Evolutionary conservation across 2,797 vertebrate genomes (phyloP), one percentile per base, ranked within the genome.

Genomic region (Xerus rutilus): DNA sequence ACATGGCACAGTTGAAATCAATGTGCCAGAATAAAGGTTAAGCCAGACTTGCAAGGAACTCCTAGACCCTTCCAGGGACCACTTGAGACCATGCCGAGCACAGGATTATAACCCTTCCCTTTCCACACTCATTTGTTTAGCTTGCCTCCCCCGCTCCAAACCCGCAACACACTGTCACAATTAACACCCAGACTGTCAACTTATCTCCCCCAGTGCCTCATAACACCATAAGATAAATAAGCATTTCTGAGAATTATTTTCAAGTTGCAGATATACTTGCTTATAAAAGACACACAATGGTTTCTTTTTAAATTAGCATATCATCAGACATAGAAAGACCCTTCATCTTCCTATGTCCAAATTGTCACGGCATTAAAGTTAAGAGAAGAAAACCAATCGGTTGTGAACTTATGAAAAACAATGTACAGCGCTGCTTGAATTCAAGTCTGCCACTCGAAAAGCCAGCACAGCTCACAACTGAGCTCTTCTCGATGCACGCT

Each of bases 181-280:
- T 35, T 18, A 85, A 83, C 64, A 67, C 17, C 62, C n/a, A 28
- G 30, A 32, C 67, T 23, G 65, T 79, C 79, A 8, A 11, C 62
- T 32, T 49, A 15, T 49, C 32, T 49, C 45, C 67, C 74, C 25
- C 17, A 1, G 73, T 30, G 82, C n/a, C 78, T 35, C 43, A 54
- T 8, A 78, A 67, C 72, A 52, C n/a, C 7, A 0, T 3, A 30
- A 35, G 47, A 35, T 32, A 52, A 1, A 79, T 43, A 62, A 32
- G 18, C 69, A 54, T 45, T 91, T 77, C 92, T 59, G 47, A 89
- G 79, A 92, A 94, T 65, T 35, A 59, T 20, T 81, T 86, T 32
- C 59, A 79, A 93, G 82, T 0, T 21, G 77, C 54, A 67, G 87
- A 85, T 23, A 32, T 21, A 67, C 32, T 89, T 7, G n/a, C 90